phyloP scores from a whole-genome alignment of 2,888 invertebrate species.

The Leptothorax acervorum region DNA sequence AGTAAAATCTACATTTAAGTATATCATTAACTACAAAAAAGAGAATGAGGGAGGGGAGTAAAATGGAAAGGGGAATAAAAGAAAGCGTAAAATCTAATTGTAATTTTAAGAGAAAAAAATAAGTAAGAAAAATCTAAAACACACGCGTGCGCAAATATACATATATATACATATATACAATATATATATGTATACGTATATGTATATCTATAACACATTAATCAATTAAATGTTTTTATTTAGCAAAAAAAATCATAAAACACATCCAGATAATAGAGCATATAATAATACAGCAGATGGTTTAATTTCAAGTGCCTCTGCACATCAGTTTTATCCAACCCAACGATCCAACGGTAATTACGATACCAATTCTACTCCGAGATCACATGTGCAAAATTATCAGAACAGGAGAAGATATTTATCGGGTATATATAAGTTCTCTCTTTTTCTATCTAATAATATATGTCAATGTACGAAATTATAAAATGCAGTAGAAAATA shows the following conservation, averaged over 20 bases:
- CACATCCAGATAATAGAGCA: conserved; percentile 60
- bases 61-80: neutral
- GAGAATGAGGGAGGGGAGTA: neutral
- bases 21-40: neutral
- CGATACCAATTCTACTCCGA: conserved; percentile 72
- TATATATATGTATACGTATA: neutral
- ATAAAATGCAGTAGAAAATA: neutral
- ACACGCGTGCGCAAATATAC: neutral
- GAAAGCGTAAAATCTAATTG: neutral
- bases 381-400: conserved; percentile 80
- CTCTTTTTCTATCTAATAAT: neutral
- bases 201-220: conserved; percentile 14
- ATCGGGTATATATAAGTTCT: conserved; percentile 72
- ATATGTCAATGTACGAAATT: neutral
- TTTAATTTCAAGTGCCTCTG: conserved; percentile 73
- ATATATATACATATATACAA: conserved; percentile 9
- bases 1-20: neutral
- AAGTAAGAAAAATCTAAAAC: neutral
- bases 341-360: conserved; percentile 76
- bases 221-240: conserved; percentile 35
- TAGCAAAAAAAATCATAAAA: conserved; percentile 76
- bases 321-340: conserved; percentile 80
- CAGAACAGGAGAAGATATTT: conserved; percentile 82
- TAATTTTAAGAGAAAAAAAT: neutral
- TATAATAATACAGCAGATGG: conserved; percentile 71